Percentiles rank a stretch among this genome's conserved stretches.
Evolutionary conservation across 2,797 vertebrate genomes (phyloP).

Genomic region (Myotis vivesi): DNA sequence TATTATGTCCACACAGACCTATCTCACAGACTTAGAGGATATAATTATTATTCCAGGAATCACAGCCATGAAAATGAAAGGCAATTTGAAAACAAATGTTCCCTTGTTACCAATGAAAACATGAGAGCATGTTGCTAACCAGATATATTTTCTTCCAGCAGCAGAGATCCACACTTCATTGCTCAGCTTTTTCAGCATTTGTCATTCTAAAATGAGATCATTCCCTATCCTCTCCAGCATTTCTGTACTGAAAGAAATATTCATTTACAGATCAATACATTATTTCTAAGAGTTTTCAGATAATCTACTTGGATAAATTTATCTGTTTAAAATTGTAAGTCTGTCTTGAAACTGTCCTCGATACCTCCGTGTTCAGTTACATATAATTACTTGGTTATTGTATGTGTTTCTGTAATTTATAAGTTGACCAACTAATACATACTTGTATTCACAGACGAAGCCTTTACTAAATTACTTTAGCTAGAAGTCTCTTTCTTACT

Average conservation of each 20-base stretch:
- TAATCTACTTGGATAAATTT: not conserved
- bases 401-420: not conserved
- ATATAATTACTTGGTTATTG: not conserved
- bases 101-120: not conserved
- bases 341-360: not conserved
- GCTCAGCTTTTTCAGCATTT: not conserved
- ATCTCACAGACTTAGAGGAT: not conserved
- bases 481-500: not conserved
- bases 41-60: not conserved
- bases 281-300: not conserved
- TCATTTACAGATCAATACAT: not conserved
- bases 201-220: not conserved
- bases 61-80: not conserved
- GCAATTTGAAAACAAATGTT: not conserved
- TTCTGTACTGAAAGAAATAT: not conserved
- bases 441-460: not conserved
- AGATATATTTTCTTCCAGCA: not conserved
- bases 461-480: not conserved
- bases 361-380: not conserved
- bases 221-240: not conserved
- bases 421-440: not conserved
- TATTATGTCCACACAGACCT: not conserved
- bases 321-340: not conserved
- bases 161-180: not conserved
- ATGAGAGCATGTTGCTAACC: not conserved